Base-by-base conservation (phyloP, 2,888 invertebrate genomes). In the Marasmarcha lunaedactyla region DNA sequence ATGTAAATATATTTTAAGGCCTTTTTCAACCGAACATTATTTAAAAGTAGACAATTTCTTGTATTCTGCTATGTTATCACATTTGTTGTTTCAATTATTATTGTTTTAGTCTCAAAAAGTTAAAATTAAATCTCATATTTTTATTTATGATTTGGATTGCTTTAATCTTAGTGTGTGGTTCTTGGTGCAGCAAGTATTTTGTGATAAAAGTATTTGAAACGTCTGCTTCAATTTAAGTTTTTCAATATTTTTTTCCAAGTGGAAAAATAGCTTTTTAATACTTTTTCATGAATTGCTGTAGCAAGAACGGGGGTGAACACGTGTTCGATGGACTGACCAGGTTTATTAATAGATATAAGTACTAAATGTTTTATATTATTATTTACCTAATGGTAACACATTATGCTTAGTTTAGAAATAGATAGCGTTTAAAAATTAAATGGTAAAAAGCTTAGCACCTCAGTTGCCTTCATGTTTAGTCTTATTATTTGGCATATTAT, bases 251-350 rank as follows among this genome's bases (percentile, higher is more conserved):
- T n/a, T n/a, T n/a, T n/a, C n/a, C n/a, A n/a, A n/a, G n/a, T n/a
- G n/a, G n/a, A n/a, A n/a, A n/a, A n/a, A n/a, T n/a, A n/a, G n/a
- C 30, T 45, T 51, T 50, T 51, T 49, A 38, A 50, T 49, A 46
- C 48, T 44, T 48, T 46, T 48, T 45, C 41, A 36, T n/a, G n/a
- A 20, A 47, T 47, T 63, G 70, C 71, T 74, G 73, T 72, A 72
- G 43, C 68, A 51, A 67, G 76, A 72, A 72, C 63, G 55, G 48
- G 49, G 46, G 50, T 48, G 55, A 59, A 64, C 57, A 63, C 56
- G 63, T 58, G 68, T 68, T 69, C 59, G 81, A 68, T 68, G 58
- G 81, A 81, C 79, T 79, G 81, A 79, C 63, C 64, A 73, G 68
- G 63, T 63, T 67, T 55, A 50, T 54, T 55, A 20, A 7, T 20